These are phyloP conservation scores for Xenus cinereus DNA, from an alignment of 2,113 vertebrate species.

Conservation along the genomic window DNA sequence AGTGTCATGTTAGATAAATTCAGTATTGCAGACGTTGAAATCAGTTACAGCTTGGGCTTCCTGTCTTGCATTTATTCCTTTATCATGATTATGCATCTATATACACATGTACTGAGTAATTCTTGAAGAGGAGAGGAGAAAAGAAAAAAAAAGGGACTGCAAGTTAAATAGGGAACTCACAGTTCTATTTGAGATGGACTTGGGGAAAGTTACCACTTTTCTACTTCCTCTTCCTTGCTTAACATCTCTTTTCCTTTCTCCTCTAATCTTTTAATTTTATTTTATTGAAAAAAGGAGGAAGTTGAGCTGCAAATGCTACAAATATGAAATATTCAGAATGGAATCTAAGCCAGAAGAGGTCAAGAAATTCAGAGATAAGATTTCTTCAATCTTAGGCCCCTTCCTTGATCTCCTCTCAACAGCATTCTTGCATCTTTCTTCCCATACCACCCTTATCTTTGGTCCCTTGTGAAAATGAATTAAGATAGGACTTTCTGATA, in stretches of 20 bases:
- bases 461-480: conserved; percentile 46
- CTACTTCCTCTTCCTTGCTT: neutral
- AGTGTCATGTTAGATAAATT: neutral
- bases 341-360: neutral
- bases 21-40: neutral
- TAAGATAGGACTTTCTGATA: conserved; percentile 54
- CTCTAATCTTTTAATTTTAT: neutral
- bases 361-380: neutral
- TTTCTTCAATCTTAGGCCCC: neutral
- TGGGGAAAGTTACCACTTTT: neutral
- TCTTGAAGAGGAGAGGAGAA: neutral
- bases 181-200: neutral
- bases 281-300: neutral
- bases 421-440: conserved; percentile 2
- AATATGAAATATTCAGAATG: neutral
- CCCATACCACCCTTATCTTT: conserved; percentile 26
- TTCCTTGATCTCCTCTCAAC: neutral
- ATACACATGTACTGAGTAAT: neutral
- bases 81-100: neutral
- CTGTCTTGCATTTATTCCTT: neutral
- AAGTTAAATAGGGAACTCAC: neutral
- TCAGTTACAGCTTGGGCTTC: neutral
- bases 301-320: neutral
- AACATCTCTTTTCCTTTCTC: neutral
- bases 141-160: neutral